Conservation (phyloP, 64 coral and sea anemone genomes). For the Anthopleura sola region DNA sequence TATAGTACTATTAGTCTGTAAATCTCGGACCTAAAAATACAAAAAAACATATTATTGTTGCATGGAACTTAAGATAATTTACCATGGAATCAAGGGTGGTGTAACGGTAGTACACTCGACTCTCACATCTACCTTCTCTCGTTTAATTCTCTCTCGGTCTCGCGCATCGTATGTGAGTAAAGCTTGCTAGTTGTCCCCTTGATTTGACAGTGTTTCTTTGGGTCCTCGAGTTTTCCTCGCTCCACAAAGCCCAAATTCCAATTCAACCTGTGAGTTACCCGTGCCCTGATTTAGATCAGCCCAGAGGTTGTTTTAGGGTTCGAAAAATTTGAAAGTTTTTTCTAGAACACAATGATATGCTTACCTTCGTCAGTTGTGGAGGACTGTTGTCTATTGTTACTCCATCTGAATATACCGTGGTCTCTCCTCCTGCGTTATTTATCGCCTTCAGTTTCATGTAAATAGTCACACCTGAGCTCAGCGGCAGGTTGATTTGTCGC, state of each 20-base stretch:
- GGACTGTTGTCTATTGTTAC: constrained; percentile 72
- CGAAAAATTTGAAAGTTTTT: neutral
- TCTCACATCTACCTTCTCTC: too few species aligned
- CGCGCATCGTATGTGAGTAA: too few species aligned
- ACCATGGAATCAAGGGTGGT: neutral
- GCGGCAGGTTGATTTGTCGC: constrained; percentile 57
- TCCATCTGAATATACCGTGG: constrained; percentile 62
- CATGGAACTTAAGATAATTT: neutral
- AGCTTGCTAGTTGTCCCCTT: too few species aligned
- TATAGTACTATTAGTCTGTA: constrained; percentile 20
- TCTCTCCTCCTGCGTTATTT: constrained; percentile 64
- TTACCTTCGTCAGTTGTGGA: constrained; percentile 61
- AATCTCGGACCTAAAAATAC: constrained; percentile 47
- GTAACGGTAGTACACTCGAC: neutral
- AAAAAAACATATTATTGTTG: neutral
- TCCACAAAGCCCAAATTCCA: too few species aligned
- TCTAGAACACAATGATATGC: neutral
- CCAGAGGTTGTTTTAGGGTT: too few species aligned
- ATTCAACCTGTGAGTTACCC: too few species aligned
- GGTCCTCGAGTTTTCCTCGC: too few species aligned
- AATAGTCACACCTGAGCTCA: constrained; percentile 63
- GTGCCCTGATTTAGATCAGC: too few species aligned
- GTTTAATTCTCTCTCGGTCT: too few species aligned
- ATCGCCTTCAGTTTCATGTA: constrained; percentile 53
- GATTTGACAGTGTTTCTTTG: too few species aligned